Percentiles rank a stretch among this genome's conserved stretches.
These are phyloP conservation scores for Ophiodon elongatus DNA, from an alignment of 2,113 vertebrate genomes.

Conservation along the genomic window DNA sequence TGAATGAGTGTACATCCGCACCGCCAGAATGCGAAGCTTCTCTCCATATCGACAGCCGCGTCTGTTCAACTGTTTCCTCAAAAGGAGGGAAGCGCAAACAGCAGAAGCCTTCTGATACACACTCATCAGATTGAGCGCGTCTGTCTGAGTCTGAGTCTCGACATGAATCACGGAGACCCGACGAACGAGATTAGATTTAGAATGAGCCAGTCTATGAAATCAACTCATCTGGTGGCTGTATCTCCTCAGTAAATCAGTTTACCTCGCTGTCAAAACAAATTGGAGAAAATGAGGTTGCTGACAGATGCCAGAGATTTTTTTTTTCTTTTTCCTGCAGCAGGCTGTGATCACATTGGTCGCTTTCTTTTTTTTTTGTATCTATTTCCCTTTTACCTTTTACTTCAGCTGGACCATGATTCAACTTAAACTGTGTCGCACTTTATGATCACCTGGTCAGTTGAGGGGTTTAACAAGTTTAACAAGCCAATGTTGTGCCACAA, in stretches of 20 bases:
- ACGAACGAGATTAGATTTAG: constrained; percentile 33
- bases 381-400: not conserved
- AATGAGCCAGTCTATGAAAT: constrained; percentile 45
- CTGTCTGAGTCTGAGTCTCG: constrained; percentile 15
- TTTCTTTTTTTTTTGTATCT: not conserved
- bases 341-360: constrained; percentile 29
- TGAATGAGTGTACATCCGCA: constrained; percentile 58
- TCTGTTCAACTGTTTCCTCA: constrained; percentile 54
- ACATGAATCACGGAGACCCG: constrained; percentile 16
- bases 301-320: constrained; percentile 50
- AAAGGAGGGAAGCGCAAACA: constrained; percentile 49
- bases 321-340: constrained; percentile 31
- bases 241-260: constrained; percentile 50
- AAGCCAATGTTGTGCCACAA: not conserved
- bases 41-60: constrained; percentile 52
- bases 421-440: constrained; percentile 38
- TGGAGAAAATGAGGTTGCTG: constrained; percentile 20
- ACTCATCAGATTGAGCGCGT: constrained; percentile 50
- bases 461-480: not conserved
- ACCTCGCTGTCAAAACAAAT: constrained; percentile 47
- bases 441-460: constrained; percentile 36
- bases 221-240: constrained; percentile 44
- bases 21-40: constrained; percentile 63
- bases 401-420: constrained; percentile 6
- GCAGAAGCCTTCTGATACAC: constrained; percentile 64